Conservation (phyloP, 1,140 invertebrate species). For the Macrocentrus cingulum region DNA sequence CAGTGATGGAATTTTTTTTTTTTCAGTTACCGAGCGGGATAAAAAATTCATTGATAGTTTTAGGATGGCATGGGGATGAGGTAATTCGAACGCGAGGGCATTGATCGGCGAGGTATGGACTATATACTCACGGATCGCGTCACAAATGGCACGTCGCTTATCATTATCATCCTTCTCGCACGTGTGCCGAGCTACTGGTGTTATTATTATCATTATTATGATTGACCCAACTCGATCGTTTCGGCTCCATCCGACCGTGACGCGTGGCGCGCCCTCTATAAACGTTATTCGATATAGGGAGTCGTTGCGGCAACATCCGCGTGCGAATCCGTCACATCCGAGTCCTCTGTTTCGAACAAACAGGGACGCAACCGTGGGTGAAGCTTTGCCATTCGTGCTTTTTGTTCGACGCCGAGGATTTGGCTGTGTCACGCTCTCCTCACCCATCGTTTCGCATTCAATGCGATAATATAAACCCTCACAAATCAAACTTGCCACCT, state of each 20-base stretch:
- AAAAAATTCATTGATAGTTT: too few relatives aligned
- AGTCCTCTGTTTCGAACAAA: slow-evolving; percentile 46
- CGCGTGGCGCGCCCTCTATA: background rate
- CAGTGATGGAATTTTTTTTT: too few relatives aligned
- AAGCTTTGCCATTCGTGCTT: slow-evolving; percentile 53
- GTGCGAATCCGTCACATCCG: slow-evolving; percentile 11
- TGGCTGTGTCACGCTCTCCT: slow-evolving; percentile 39
- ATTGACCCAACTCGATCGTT: slow-evolving; percentile 13
- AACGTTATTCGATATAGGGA: background rate
- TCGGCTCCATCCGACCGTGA: slow-evolving; percentile 1
- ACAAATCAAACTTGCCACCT: slow-evolving; percentile 2
- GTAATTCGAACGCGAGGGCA: background rate
- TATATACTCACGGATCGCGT: background rate
- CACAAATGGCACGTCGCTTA: slow-evolving; percentile 14
- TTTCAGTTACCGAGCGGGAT: too few relatives aligned
- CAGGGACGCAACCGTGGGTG: slow-evolving; percentile 32
- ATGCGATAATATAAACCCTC: slow-evolving; percentile 19
- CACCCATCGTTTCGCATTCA: background rate
- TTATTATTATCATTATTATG: slow-evolving; percentile 20
- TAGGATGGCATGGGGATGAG: too few relatives aligned
- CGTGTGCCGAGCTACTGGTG: slow-evolving; percentile 4
- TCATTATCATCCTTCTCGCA: slow-evolving; percentile 25
- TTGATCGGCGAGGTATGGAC: background rate
- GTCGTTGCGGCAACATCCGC: background rate
- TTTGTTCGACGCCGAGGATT: slow-evolving; percentile 52